Percentiles rank a stretch among this genome's conserved stretches.
Conservation (phyloP, 2,113 vertebrate species). For the Himantopus leucocephalus region DNA sequence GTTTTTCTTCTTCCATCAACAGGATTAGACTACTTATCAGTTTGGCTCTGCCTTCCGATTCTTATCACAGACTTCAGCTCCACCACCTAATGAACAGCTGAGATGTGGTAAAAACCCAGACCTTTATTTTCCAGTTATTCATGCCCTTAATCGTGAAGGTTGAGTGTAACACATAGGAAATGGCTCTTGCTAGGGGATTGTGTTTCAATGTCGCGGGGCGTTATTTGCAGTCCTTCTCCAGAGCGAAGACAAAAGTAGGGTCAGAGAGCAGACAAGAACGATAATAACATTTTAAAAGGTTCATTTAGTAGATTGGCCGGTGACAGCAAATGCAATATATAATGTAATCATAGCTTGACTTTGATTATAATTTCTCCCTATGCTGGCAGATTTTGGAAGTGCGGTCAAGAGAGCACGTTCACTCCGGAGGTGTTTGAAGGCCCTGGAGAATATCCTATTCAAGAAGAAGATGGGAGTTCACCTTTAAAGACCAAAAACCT, state of each 20-base stretch:
- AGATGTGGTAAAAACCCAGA: background rate
- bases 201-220: background rate
- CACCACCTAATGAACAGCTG: conserved; percentile 52
- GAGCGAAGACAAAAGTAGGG: background rate
- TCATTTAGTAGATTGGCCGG: background rate
- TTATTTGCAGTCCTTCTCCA: background rate
- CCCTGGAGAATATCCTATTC: background rate
- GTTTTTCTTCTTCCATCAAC: conserved; percentile 63
- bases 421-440: background rate
- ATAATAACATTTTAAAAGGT: background rate
- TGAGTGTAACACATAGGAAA: background rate
- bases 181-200: background rate
- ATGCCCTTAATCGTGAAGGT: background rate
- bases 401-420: background rate
- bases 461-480: background rate
- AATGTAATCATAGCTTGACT: background rate
- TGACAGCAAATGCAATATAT: background rate
- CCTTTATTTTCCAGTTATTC: conserved; percentile 18
- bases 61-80: conserved; percentile 50
- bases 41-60: conserved; percentile 48
- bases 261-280: background rate
- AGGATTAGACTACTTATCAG: conserved; percentile 58
- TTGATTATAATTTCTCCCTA: background rate
- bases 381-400: background rate
- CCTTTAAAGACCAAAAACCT: background rate